Evolutionary conservation across 2,113 vertebrate species (phyloP), one percentile per base, ranked within the genome.

Genomic region (Anhinga rufa): DNA sequence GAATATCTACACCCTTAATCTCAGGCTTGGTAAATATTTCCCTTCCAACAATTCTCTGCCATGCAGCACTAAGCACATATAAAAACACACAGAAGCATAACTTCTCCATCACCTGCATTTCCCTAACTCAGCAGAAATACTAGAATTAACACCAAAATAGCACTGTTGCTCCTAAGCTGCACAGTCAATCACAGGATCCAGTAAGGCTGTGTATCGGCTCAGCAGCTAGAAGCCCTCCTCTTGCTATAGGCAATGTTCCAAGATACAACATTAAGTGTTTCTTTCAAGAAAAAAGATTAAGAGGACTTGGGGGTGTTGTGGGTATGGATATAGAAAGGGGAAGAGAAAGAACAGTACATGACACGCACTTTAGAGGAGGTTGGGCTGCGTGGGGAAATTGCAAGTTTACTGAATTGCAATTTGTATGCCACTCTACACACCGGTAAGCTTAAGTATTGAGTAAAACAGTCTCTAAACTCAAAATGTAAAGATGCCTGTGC

Each of bases 31-130:
- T 52, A 57, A 60, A 1, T 40, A 79, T 20, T 71, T 89, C 55
- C 38, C 44, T 82, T 83, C 40, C 71, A 94, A 66, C 36, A 80
- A 69, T 61, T 85, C 36, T 72, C 42, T 64, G 28, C 19, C 34
- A 76, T 0, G 1, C 11, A 76, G 29, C 9, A n/a, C 34, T 29
- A 57, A 40, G 18, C 21, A 82, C 1, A 0, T 25, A 69, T 18
- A 58, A 12, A 52, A 83, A 32, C 0, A 1, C 18, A 58, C 10
- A 81, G 34, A 46, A 88, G 29, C 1, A 0, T 22, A 90, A 84
- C 29, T 66, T 66, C 48, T 51, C 19, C 5, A 32, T 64, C 57
- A 89, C 18, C 32, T 84, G 8, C 38, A 64, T n/a, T 48, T 38
- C 55, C 24, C 58, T 66, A 88, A 17, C 26, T 91, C 76, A 70